A percentile compares a stretch with the other conserved stretches of the same genome.
These are phyloP conservation scores for Menidia beryllina DNA, from an alignment of 2,113 vertebrate species.

Conservation along the genomic window DNA sequence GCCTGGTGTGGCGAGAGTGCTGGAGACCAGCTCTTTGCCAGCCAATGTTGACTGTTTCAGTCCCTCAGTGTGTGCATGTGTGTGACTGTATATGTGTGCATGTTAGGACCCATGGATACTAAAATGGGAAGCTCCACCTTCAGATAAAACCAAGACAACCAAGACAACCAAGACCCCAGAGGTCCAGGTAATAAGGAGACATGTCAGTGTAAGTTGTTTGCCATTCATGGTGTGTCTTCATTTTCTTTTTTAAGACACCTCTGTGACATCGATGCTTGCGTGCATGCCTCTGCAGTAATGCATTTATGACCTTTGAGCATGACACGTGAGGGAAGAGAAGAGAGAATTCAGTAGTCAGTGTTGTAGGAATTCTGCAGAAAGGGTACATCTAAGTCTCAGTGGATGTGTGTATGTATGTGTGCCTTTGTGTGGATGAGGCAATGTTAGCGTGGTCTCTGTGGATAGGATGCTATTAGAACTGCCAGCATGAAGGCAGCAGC, in stretches of 20 bases:
- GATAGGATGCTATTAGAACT: conserved; percentile 62
- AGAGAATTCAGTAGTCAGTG: conserved; percentile 49
- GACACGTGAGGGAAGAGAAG: conserved; percentile 1
- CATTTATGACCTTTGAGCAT: conserved; percentile 38
- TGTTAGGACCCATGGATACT: conserved; percentile 57
- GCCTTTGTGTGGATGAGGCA: conserved; percentile 14
- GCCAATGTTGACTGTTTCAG: conserved; percentile 70
- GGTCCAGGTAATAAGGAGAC: conserved; percentile 57
- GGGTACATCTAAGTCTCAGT: conserved; percentile 47
- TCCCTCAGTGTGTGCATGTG: conserved; percentile 32
- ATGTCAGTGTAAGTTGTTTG: conserved; percentile 27
- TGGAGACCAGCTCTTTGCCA: conserved; percentile 70
- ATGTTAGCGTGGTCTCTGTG: conserved; percentile 50
- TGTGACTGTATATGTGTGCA: background rate
- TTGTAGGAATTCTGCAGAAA: conserved; percentile 32
- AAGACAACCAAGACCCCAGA: conserved; percentile 35
- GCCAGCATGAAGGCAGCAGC: conserved; percentile 60
- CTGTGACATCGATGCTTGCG: conserved; percentile 16
- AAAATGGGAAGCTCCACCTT: conserved; percentile 44
- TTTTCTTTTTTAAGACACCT: conserved; percentile 32
- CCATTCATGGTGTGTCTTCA: conserved; percentile 22
- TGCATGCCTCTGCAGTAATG: conserved; percentile 30
- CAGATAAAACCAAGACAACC: conserved; percentile 32
- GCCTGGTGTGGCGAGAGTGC: conserved; percentile 69
- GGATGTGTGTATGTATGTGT: conserved; percentile 24